phyloP scores from a whole-genome alignment of 2,888 invertebrate genomes.

The Ophion slaviceki region DNA sequence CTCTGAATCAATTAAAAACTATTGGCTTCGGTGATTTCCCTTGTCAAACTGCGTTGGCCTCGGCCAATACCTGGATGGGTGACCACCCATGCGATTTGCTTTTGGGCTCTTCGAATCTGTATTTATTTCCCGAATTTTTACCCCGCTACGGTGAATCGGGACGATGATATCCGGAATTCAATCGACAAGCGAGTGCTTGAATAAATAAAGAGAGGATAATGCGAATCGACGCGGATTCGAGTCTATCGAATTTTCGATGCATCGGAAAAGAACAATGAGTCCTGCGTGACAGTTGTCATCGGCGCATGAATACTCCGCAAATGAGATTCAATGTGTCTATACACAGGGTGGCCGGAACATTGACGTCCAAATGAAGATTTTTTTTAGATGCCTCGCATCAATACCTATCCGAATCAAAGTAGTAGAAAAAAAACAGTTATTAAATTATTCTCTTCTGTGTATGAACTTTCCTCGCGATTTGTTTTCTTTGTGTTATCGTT shows the following conservation, averaged over 20 bases:
- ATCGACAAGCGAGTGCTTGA: background rate
- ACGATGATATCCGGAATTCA: slow-evolving; percentile 1
- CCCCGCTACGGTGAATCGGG: background rate
- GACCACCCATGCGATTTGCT: too few species aligned
- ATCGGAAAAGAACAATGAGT: slow-evolving; percentile 8
- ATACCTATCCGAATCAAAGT: background rate
- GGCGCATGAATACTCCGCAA: background rate
- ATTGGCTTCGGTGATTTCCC: background rate
- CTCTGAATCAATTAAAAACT: background rate
- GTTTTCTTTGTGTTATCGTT: too few species aligned
- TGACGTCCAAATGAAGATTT: background rate
- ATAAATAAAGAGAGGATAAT: background rate
- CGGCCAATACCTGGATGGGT: too few species aligned
- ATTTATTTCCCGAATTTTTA: background rate
- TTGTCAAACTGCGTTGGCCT: too few species aligned
- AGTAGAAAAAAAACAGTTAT: too few species aligned
- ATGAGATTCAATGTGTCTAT: slow-evolving; percentile 10
- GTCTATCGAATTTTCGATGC: background rate
- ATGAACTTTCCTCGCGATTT: too few species aligned
- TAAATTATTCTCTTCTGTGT: too few species aligned
- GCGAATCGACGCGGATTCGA: background rate
- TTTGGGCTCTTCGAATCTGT: too few species aligned
- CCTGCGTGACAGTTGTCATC: background rate
- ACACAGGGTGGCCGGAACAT: background rate
- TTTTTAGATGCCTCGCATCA: background rate